These are phyloP conservation scores for Monochamus alternatus DNA, from an alignment of 2,888 invertebrate species.

Conservation along the genomic window DNA sequence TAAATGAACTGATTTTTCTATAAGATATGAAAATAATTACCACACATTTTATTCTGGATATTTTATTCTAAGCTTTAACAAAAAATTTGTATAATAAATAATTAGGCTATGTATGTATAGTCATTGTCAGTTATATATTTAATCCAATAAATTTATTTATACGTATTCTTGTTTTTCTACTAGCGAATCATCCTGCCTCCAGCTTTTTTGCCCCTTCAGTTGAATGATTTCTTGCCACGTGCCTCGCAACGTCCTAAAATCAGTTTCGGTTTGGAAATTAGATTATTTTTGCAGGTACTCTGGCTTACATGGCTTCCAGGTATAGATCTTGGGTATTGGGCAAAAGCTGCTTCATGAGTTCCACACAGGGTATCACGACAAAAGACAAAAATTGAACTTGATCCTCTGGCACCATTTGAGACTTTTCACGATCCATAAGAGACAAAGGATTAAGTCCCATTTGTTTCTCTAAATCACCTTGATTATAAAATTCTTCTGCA, in stretches of 20 bases:
- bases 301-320: slow-evolving; percentile 72
- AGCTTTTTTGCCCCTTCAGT: slow-evolving; percentile 73
- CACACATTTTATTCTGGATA: slow-evolving; percentile 43
- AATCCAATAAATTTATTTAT: slow-evolving; percentile 66
- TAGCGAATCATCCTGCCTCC: slow-evolving; percentile 74
- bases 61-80: slow-evolving; percentile 56
- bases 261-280: not conserved
- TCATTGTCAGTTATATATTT: slow-evolving; percentile 61
- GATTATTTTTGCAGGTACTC: no score
- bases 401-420: slow-evolving; percentile 75
- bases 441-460: slow-evolving; percentile 76
- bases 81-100: slow-evolving; percentile 55
- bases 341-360: slow-evolving; percentile 73
- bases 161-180: slow-evolving; percentile 59
- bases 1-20: slow-evolving; percentile 43
- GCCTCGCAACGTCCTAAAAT: slow-evolving; percentile 64
- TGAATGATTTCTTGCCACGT: slow-evolving; percentile 76
- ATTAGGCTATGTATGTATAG: slow-evolving; percentile 53
- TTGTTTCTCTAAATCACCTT: slow-evolving; percentile 76
- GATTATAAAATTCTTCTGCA: slow-evolving; percentile 67
- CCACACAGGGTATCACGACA: slow-evolving; percentile 75
- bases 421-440: slow-evolving; percentile 78
- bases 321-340: slow-evolving; percentile 73
- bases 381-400: slow-evolving; percentile 78
- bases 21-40: slow-evolving; percentile 39